Evolutionary conservation across 1,140 invertebrate species (phyloP), one percentile per base, ranked within the genome.

Genomic region (Philopotamus ludificatus): DNA sequence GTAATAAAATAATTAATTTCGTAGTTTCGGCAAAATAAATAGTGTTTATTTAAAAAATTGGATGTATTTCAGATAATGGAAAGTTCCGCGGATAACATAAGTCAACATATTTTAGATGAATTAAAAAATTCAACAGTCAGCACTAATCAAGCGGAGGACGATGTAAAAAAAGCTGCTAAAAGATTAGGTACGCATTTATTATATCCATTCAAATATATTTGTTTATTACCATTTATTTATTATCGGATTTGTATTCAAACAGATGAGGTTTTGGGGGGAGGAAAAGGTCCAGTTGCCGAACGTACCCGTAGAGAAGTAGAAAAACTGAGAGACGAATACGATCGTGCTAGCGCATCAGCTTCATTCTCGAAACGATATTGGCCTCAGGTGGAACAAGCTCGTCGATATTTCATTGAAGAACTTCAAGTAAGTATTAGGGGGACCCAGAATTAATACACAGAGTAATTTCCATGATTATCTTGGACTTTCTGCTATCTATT

Each of bases 381-480:
- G 65, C 61, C 68, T 2, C 68, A 70, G 50, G 82, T 90, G 15
- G 85, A 87, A 67, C 72, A 81, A n/a, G 88, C 89, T 2, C 80
- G 89, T 1, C 83, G 83, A 63, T 82, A 86, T 69, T 91, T 90
- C 66, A 81, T 87, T 57, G 84, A 89, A 12, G 89, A 92, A 75
- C 76, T 92, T 34, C 83, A 88, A 73, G 84, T 70, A 34, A 15
- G 16, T 50, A 7, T 50, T 18, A 34, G n/a, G n/a, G n/a, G n/a
- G n/a, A n/a, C n/a, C n/a, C n/a, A n/a, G n/a, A n/a, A n/a, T n/a
- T n/a, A n/a, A n/a, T n/a, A n/a, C n/a, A n/a, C n/a, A n/a, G n/a
- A n/a, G n/a, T n/a, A n/a, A n/a, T n/a, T n/a, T n/a, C n/a, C n/a
- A n/a, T n/a, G n/a, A n/a, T n/a, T n/a, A n/a, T n/a, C n/a, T n/a